Base-by-base conservation (phyloP, 2,113 vertebrate species). In the Oreochromis niloticus region DNA sequence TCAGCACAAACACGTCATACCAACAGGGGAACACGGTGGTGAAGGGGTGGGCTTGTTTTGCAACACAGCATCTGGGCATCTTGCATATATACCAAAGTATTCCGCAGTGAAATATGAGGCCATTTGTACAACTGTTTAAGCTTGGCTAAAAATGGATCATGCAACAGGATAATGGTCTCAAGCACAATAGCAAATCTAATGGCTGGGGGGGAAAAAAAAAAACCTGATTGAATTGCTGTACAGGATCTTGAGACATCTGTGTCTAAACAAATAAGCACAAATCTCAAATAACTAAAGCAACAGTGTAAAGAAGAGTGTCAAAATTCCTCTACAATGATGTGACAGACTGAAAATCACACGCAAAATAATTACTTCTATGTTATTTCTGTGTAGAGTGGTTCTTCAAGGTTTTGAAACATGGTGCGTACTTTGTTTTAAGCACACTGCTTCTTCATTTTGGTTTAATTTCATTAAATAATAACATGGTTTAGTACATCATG, bases 191-290 rank as follows among this genome's bases (percentile, higher is more conserved):
- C 55, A 57, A 57, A 57, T 57, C 22, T 14, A 24, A 30, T 16
- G 24, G 24, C 56, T 16, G 13, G 24, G 24, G n/a, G n/a, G 4
- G 0, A 1, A 0, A 24, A 43, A 50, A 50, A 27, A 8, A 57
- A 14, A 1, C 8, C 27, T 17, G 57, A 9, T 9, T 32, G 27
- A 59, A 59, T 9, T 9, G 14, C 56, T 59, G 14, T 59, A 9
- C 39, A 10, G 41, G 57, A 61, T 32, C 27, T 61, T 61, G 6
- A 61, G 57, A 61, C 13, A 17, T 16, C 57, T 59, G 57, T 46
- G 7, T 9, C 14, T 61, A 61, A 61, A 61, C 3, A 32, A 32
- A 61, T 61, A 5, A 30, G 14, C 14, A 30, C 57, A 32, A 32
- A 61, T 6, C 27, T 61, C 27, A 61, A 61, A 17, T 16, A 61